A percentile compares a stretch with the other conserved stretches of the same genome.
phyloP scores from a whole-genome alignment of 2,888 invertebrate genomes.

The Drosophila antonietae region DNA sequence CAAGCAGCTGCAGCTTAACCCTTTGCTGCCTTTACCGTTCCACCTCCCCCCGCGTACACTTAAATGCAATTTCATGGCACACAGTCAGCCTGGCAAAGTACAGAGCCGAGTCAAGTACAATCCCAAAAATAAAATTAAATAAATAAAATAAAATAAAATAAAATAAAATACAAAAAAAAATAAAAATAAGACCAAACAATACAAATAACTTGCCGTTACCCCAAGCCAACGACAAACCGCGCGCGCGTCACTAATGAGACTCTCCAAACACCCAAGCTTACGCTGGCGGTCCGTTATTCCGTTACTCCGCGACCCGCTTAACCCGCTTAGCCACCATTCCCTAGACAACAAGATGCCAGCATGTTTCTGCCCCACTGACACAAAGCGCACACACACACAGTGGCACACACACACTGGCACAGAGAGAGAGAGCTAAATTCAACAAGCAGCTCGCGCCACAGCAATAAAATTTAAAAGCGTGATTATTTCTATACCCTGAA shows the following conservation, averaged over 20 bases:
- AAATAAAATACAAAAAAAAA: too few species aligned
- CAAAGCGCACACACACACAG: constrained; percentile 13
- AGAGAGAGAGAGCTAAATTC: constrained; percentile 41
- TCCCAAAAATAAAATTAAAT: constrained; percentile 15
- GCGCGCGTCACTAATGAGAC: constrained; percentile 74
- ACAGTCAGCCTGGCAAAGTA: constrained; percentile 12
- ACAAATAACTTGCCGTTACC: constrained; percentile 54
- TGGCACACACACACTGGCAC: constrained; percentile 5
- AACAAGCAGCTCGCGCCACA: constrained; percentile 57
- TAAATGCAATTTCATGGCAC: constrained; percentile 56
- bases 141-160: constrained; percentile 11
- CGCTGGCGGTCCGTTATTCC: constrained; percentile 10
- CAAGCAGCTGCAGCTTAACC: constrained; percentile 27
- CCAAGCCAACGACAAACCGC: constrained; percentile 39
- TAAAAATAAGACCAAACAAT: constrained; percentile 31
- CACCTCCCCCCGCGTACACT: neutral
- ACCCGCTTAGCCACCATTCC: constrained; percentile 36
- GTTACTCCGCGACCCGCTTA: constrained; percentile 30
- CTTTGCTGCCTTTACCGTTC: constrained; percentile 18
- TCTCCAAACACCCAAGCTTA: constrained; percentile 60
- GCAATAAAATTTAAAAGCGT: constrained; percentile 76
- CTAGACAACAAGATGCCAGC: constrained; percentile 53
- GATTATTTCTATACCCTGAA: constrained; percentile 60
- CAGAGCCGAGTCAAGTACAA: constrained; percentile 10
- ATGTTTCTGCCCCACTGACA: constrained; percentile 38